These are phyloP conservation scores for Rotaria sp. DNA, from an alignment of 2,888 invertebrate genomes.

Conservation along the genomic window DNA sequence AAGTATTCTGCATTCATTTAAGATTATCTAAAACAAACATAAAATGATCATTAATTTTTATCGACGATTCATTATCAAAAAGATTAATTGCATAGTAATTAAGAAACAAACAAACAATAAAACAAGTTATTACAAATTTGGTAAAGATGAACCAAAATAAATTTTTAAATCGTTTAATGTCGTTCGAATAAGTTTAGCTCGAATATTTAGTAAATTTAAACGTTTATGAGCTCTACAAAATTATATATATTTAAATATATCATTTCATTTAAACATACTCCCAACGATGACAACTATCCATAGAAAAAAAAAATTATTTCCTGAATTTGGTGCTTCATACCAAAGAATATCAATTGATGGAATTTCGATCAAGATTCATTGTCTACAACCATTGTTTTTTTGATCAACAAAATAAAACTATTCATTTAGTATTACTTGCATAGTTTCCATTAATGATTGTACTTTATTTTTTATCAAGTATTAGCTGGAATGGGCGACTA, in stretches of 20 bases:
- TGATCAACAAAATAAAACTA: neutral
- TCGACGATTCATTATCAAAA: too few relatives aligned
- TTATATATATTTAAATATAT: too few relatives aligned
- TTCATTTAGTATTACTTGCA: conserved; percentile 59
- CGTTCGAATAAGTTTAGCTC: conserved; percentile 72
- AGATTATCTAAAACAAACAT: too few relatives aligned
- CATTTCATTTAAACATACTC: conserved; percentile 50
- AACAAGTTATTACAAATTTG: conserved; percentile 49
- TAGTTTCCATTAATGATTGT: conserved; percentile 68
- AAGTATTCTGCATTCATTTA: too few relatives aligned
- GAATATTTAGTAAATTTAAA: conserved; percentile 65
- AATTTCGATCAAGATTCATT: conserved; percentile 61
- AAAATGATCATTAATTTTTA: too few relatives aligned
- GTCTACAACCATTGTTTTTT: conserved; percentile 56
- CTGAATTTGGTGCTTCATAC: conserved; percentile 60
- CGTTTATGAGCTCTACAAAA: conserved; percentile 63
- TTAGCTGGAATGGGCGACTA: conserved; percentile 69
- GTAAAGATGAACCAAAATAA: conserved; percentile 75
- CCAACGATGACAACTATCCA: conserved; percentile 79
- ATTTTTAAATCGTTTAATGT: conserved; percentile 67
- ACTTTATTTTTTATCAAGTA: conserved; percentile 71
- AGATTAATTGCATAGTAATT: neutral
- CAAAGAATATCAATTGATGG: conserved; percentile 79
- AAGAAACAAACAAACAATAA: neutral
- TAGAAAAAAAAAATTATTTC: conserved; percentile 78